Base-by-base conservation (phyloP, 2,888 invertebrate species). In the Prosopocoilus inquinatus region DNA sequence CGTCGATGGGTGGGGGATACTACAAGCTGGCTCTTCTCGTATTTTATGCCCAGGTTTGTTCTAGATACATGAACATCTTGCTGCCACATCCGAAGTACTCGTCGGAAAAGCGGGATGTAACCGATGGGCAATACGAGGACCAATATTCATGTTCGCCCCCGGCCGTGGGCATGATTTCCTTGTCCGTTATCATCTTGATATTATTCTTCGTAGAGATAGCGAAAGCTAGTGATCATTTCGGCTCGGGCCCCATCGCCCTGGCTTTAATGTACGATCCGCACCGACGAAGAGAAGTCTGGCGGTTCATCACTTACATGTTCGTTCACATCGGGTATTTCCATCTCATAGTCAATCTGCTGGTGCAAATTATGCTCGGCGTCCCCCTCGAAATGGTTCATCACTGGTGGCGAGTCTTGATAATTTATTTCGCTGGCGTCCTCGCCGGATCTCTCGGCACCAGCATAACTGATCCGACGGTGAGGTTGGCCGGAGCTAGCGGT, bases 381-480 rank as follows among this genome's bases (percentile, higher is more conserved):
- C 96, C 97, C 0, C 77, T 99, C 58, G 98, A 99, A 79, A 89
- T 98, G 87, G 96, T 97, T 1, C 97, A 98, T 76, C 87, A 89
- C 63, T 94, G 94, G 89, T 95, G 95, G 94, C 82, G 97, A 47
- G 90, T 98, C 4, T 80, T 89, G 0, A 77, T 89, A 9, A 89
- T 95, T 32, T 95, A 95, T 75, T 72, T 90, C 36, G 87, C 91
- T 0, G 94, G 94, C 0, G 94, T 94, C 0, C 75, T 89, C 0
- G 93, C 93, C 1, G 94, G 94, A 2, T 91, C 91, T 0, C 80
- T 93, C 61, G 90, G 88, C 2, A 92, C 92, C 8, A 91, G 91
- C 4, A 81, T 94, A 9, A 85, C 87, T 0, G 91, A 90, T 75
- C 91, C 93, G 0, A 75, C 76, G 36, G 90, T 93, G 12, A 90